Base-by-base conservation (phyloP, 1,140 invertebrate species). In the Bombus affinis region DNA sequence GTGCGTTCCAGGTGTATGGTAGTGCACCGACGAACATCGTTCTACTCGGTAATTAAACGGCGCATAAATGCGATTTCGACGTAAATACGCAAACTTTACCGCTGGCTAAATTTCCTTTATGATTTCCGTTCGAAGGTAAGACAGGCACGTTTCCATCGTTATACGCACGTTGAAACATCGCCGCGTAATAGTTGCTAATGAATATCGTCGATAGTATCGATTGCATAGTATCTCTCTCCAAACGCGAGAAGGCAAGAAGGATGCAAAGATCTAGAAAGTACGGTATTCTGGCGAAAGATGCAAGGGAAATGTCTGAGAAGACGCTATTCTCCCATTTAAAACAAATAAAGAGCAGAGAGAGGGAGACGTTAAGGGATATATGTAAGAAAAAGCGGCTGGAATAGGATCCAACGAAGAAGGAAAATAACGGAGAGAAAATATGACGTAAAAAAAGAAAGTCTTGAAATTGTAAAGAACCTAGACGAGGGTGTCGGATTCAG, bases 1-100 rank as follows among this genome's bases (percentile, higher is more conserved):
- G 28, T n/a, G 39, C 39, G 13, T 44, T 18, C 13, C 13, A 42
- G 0, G 28, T 28, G 37, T 25, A 35, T 22, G 32, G 32, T 68
- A 37, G 15, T 5, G 4, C n/a, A 4, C n/a, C 47, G 62, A 47
- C 65, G 5, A 47, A 0, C 39, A 9, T 57, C 71, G 72, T 82
- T 59, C 47, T 32, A 70, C 84, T 86, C n/a, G 35, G 32, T 84
- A 86, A 86, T 84, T 84, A 84, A 86, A 59, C 59, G 57, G 44
- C 37, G 13, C 44, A 25, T 28, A 57, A 42, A 42, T 42, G 15
- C 28, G 5, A 72, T 72, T 72, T 72, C 70, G 6, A 70, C 22
- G 37, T 13, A 28, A 28, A 22, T 39, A 28, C 65, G 25, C 13
- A 12, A 42, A 13, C 70, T n/a, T 73, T 22, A 12, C 25, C 32